Base-by-base conservation (phyloP, 2,113 vertebrate species). In the Meleagris gallopavo region DNA sequence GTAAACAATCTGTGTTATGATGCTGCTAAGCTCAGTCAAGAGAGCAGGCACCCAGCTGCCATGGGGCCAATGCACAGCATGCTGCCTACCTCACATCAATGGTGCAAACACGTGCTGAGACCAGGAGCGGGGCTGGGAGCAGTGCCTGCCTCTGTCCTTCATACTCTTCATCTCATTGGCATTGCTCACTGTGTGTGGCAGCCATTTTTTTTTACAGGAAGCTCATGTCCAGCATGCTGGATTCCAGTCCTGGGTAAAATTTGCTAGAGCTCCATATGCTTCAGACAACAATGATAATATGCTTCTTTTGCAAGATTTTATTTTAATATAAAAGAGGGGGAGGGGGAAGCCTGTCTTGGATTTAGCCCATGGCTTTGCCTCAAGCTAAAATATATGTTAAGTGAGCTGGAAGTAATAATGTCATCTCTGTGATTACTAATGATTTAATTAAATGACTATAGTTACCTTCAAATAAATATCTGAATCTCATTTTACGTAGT, bases 381-480 rank as follows among this genome's bases (percentile, higher is more conserved):
- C 40, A 80, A 92, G 87, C 72, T 84, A 94, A 95, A 96, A 69
- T 74, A 91, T 70, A 86, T 0, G 2, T 38, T 92, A 91, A 89
- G 83, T 73, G 90, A 78, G 71, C 78, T 94, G 83, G 67, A 90
- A 96, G 73, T 93, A 97, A 95, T 93, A 89, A 93, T 93, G 93
- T 91, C 41, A 70, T 93, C 65, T 92, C 92, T 95, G 55, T 95
- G 91, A 96, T 80, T 73, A 88, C 95, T 95, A 95, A 95, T 94
- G 89, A 71, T 91, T 97, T 92, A 97, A 96, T 95, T 93, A 96
- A 97, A 95, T 79, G 72, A 71, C 88, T 95, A 90, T 22, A 82
- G 83, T 86, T 93, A 79, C 81, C 74, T 94, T 95, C 83, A 94
- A 95, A 97, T 94, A 97, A 96, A 97, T 96, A 97, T 79, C 83